phyloP scores from a whole-genome alignment of 1,140 invertebrate species.

The Anastrepha ludens region DNA sequence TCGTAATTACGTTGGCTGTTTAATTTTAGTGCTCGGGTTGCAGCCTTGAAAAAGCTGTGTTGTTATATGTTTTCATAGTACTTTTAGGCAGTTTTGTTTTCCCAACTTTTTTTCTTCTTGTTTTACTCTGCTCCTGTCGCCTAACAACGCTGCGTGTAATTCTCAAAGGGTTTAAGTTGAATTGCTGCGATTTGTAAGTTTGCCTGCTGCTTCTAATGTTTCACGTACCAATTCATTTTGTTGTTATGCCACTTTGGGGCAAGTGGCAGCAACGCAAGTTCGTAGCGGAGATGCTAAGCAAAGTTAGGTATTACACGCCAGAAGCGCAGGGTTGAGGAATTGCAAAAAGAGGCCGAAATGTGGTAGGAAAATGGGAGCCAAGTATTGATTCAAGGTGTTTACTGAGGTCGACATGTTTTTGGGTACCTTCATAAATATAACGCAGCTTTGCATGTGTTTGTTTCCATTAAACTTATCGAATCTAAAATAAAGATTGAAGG shows the following conservation, averaged over 20 bases:
- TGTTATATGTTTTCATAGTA: too few species aligned
- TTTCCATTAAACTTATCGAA: too few species aligned
- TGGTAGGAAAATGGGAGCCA: not conserved
- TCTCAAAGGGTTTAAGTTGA: conserved; percentile 7
- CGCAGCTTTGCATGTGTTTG: too few species aligned
- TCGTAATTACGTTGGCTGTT: too few species aligned
- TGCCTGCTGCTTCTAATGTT: not conserved
- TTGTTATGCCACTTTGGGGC: not conserved
- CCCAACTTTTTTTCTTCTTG: not conserved
- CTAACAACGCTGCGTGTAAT: not conserved
- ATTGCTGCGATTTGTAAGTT: not conserved
- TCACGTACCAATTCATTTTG: too few species aligned
- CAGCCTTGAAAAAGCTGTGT: too few species aligned
- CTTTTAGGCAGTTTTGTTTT: not conserved
- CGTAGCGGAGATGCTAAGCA: not conserved
- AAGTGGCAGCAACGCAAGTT: not conserved
- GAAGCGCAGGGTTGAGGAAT: not conserved
- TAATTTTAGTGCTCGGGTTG: too few species aligned
- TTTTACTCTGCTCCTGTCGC: not conserved
- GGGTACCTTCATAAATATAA: too few species aligned
- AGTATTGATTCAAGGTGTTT: not conserved
- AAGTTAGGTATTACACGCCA: not conserved
- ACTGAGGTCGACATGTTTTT: too few species aligned
- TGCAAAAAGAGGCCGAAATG: not conserved
- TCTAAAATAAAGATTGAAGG: too few species aligned